Conservation (phyloP, 2,888 invertebrate species). For the Campaea margaritaria region DNA sequence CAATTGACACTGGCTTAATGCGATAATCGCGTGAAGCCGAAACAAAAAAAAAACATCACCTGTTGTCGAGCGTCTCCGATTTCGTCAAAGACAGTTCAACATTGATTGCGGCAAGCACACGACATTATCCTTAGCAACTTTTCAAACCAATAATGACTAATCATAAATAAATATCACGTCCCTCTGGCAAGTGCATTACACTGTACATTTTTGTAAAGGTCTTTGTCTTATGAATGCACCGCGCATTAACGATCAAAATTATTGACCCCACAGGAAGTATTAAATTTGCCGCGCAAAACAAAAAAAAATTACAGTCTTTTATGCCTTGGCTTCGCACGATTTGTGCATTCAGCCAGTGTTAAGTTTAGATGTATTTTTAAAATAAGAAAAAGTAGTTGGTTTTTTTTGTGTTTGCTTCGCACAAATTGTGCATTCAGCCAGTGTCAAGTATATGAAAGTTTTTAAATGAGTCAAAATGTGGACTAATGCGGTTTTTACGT, state of each 20-base stretch:
- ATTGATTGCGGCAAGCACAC: neutral
- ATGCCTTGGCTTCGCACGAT: too few relatives aligned
- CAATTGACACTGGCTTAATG: too few relatives aligned
- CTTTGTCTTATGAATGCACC: constrained; percentile 24
- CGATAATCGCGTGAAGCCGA: too few relatives aligned
- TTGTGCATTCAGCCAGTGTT: neutral
- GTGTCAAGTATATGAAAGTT: neutral
- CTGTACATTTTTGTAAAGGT: constrained; percentile 18
- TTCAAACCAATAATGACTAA: constrained; percentile 22
- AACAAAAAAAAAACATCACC: too few relatives aligned
- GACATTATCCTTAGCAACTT: neutral
- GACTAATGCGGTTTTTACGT: too few relatives aligned
- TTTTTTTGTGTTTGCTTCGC: too few relatives aligned
- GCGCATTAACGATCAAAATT: constrained; percentile 16
- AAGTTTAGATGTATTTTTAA: neutral
- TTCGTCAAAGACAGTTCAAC: too few relatives aligned
- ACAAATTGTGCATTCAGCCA: neutral
- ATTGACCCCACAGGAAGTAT: constrained; percentile 30
- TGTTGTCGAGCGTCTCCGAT: too few relatives aligned
- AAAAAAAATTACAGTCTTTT: too few relatives aligned
- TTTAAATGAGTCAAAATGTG: neutral
- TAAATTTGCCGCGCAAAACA: neutral
- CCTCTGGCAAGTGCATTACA: constrained; percentile 24
- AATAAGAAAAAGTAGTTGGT: too few relatives aligned
- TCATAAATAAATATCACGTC: constrained; percentile 20